A percentile compares a stretch with the other conserved stretches of the same genome.
These are phyloP conservation scores for Tanaodytes sp. DNA, from an alignment of 2,888 invertebrate genomes.

Conservation along the genomic window DNA sequence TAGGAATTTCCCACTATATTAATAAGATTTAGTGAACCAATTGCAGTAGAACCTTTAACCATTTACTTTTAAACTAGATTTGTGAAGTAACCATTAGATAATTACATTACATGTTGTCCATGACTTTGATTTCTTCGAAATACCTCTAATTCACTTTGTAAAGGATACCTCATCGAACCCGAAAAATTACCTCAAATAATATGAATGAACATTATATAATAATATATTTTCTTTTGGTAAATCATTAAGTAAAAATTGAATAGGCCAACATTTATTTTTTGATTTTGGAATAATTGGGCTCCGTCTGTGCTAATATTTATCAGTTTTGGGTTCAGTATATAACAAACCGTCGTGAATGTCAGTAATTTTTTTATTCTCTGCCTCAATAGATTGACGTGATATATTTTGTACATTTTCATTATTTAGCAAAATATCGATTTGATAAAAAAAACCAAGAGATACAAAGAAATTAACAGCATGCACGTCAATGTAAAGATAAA, in stretches of 20 bases:
- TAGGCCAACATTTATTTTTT: conserved; percentile 23
- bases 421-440: conserved; percentile 7
- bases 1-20: conserved; percentile 41
- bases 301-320: conserved; percentile 32
- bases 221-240: conserved; percentile 12
- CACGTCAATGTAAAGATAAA: background rate
- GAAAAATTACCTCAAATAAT: conserved; percentile 7
- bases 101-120: conserved; percentile 4
- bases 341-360: conserved; percentile 4
- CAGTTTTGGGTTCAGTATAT: conserved; percentile 1
- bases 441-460: conserved; percentile 1
- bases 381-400: background rate
- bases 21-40: conserved; percentile 5
- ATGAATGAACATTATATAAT: too few relatives aligned
- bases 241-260: conserved; percentile 32
- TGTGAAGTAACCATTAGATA: background rate
- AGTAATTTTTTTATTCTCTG: background rate
- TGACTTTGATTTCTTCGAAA: conserved; percentile 20
- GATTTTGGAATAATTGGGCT: conserved; percentile 27
- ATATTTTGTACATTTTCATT: conserved; percentile 1
- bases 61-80: conserved; percentile 7
- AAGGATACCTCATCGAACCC: conserved; percentile 26
- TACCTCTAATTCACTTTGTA: background rate
- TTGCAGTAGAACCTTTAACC: conserved; percentile 34
- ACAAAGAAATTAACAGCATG: conserved; percentile 1